These are phyloP conservation scores for Thunnus maccoyii DNA, from an alignment of 2,113 vertebrate genomes.

Conservation along the genomic window DNA sequence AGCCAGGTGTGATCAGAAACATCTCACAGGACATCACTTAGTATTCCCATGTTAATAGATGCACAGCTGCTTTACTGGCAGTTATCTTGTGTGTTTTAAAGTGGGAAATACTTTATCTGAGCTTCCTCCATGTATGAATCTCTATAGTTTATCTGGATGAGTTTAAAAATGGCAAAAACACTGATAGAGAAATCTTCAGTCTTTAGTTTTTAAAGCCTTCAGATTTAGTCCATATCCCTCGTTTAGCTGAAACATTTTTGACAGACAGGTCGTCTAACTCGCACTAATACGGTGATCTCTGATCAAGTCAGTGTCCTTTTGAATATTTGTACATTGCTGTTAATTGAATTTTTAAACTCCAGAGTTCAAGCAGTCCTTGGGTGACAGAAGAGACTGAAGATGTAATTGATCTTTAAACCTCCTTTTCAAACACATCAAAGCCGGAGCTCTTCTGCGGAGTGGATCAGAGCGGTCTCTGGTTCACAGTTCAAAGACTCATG, in stretches of 20 bases:
- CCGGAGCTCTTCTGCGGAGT: constrained; percentile 17
- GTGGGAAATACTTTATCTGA: no score
- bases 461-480: constrained; percentile 54
- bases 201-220: neutral
- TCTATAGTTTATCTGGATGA: no score
- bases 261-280: constrained; percentile 24
- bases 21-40: no score
- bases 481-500: constrained; percentile 53
- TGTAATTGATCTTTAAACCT: constrained; percentile 66
- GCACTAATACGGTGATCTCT: constrained; percentile 4
- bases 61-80: no score
- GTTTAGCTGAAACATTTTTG: neutral
- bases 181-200: neutral
- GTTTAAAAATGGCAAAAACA: no score
- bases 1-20: no score
- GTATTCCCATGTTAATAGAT: no score
- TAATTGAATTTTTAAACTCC: constrained; percentile 24
- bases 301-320: constrained; percentile 20
- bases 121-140: no score
- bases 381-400: constrained; percentile 52
- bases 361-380: constrained; percentile 30
- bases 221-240: neutral
- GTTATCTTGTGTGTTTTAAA: no score
- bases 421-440: constrained; percentile 67
- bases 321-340: neutral